A percentile compares a stretch with the other conserved stretches of the same genome.
Evolutionary conservation across 2,888 invertebrate species (phyloP).

Genomic region (Fragum fragum): DNA sequence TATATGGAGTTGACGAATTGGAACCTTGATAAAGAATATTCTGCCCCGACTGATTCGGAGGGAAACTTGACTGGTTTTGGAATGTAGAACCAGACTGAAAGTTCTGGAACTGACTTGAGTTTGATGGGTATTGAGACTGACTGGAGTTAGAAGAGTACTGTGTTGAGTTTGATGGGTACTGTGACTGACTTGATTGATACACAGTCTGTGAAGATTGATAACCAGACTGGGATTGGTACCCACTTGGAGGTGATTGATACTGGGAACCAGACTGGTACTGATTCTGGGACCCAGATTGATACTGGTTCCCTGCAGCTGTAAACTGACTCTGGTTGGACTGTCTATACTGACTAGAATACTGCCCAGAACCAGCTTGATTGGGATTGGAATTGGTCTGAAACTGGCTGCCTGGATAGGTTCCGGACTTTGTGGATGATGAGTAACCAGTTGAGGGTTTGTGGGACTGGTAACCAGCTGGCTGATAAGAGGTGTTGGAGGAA

Average conservation of each 20-base stretch:
- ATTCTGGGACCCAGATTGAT: constrained; percentile 52
- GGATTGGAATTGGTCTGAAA: constrained; percentile 69
- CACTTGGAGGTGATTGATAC: constrained; percentile 53
- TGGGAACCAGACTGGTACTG: constrained; percentile 52
- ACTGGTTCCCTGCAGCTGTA: constrained; percentile 52
- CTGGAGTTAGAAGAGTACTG: constrained; percentile 77
- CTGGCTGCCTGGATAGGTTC: constrained; percentile 67
- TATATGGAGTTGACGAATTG: constrained; percentile 53
- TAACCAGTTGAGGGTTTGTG: constrained; percentile 71
- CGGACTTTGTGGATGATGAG: constrained; percentile 65
- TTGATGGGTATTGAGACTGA: constrained; percentile 67
- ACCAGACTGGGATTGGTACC: constrained; percentile 57
- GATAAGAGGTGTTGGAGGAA: constrained; percentile 59
- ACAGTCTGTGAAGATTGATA: constrained; percentile 50
- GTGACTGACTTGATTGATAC: constrained; percentile 55
- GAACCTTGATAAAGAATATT: constrained; percentile 71
- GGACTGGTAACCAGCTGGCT: constrained; percentile 68
- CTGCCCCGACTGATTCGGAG: constrained; percentile 71
- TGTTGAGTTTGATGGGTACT: constrained; percentile 65
- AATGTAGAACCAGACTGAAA: constrained; percentile 79
- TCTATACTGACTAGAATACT: constrained; percentile 58
- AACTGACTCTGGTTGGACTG: constrained; percentile 59
- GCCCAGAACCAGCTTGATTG: constrained; percentile 64
- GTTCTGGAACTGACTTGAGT: constrained; percentile 73
- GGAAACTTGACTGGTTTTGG: constrained; percentile 77